Evolutionary conservation across 1,140 invertebrate genomes (phyloP), one percentile per base, ranked within the genome.

Genomic region (Heterodera schachtii): DNA sequence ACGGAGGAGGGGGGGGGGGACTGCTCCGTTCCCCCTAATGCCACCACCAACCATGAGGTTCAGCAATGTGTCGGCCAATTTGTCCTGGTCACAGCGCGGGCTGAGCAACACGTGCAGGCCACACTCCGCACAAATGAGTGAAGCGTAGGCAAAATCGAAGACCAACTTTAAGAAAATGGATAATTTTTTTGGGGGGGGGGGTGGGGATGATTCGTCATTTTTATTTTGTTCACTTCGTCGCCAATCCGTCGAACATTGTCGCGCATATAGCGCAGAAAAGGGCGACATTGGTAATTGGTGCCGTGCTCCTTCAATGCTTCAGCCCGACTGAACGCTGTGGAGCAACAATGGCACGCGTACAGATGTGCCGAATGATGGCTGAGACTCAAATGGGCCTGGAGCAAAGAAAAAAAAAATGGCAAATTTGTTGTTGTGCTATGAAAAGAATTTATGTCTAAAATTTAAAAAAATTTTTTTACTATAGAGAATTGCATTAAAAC

Each of bases 281-380:
- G 8, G 9, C 44, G 31, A 46, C 69, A 71, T 31, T 71, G 8
- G 16, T 19, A 11, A 19, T 19, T 60, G 11, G 19, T 11, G 19
- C 8, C 69, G 69, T 71, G 69, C 41, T 41, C n/a, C 69, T 71
- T 71, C 8, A 71, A 31, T 11, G 41, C 69, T 11, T 71, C 69
- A 13, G 41, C 69, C 11, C 41, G 31, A 41, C 9, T 41, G 44
- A 71, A 71, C 41, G 7, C 69, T 41, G 1, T 71, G 1, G 69
- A 71, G 69, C 69, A 71, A 19, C 69, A 71, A 71, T 71, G 69
- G 44, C 69, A 71, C 41, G 69, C 69, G 69, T 71, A 71, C 16
- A 71, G 44, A 71, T 71, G 69, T 4, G 44, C 69, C 13, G 69
- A 41, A 19, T 71, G 44, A 46, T 71, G 69, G 9, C 9, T 16